phyloP scores from a whole-genome alignment of 2,888 invertebrate genomes.

The Caenorhabditis panamensis region DNA sequence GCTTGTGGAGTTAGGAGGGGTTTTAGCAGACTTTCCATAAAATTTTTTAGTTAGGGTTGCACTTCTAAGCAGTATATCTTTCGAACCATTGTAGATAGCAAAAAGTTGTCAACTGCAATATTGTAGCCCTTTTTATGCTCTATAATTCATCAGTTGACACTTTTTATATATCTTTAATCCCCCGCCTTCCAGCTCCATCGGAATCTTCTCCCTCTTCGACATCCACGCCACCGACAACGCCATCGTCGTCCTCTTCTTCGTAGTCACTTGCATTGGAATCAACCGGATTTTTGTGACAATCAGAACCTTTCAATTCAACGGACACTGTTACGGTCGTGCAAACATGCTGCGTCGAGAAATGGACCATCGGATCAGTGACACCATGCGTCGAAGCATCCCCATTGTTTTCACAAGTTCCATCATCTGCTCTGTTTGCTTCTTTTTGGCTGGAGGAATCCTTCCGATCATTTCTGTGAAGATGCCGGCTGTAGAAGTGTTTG shows the following conservation, averaged over 20 bases:
- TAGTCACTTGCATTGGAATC: conserved; percentile 94
- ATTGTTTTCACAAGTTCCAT: conserved; percentile 45
- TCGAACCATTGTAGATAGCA: no score
- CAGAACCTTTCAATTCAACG: conserved; percentile 83
- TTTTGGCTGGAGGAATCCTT: conserved; percentile 44
- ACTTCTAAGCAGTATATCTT: no score
- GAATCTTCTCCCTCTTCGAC: conserved; percentile 89
- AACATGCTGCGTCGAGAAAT: conserved; percentile 21
- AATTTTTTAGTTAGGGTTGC: no score
- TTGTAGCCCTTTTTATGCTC: no score
- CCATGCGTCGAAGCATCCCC: conserved; percentile 36
- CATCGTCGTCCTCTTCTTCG: conserved; percentile 93
- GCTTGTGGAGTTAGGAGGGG: no score
- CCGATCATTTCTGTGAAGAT: conserved; percentile 44
- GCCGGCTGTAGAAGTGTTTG: conserved; percentile 48
- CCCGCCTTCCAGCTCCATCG: conserved; percentile 83
- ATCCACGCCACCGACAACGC: conserved; percentile 91
- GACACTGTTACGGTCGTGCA: conserved; percentile 37
- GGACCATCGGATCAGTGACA: conserved; percentile 33
- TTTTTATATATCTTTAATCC: no score
- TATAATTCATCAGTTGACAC: no score
- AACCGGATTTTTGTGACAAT: conserved; percentile 97
- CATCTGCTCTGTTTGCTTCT: conserved; percentile 45
- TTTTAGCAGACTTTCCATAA: no score
- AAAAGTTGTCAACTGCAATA: no score